These are phyloP conservation scores for Coreoperca whiteheadi DNA, from an alignment of 2,113 vertebrate species.

Conservation along the genomic window DNA sequence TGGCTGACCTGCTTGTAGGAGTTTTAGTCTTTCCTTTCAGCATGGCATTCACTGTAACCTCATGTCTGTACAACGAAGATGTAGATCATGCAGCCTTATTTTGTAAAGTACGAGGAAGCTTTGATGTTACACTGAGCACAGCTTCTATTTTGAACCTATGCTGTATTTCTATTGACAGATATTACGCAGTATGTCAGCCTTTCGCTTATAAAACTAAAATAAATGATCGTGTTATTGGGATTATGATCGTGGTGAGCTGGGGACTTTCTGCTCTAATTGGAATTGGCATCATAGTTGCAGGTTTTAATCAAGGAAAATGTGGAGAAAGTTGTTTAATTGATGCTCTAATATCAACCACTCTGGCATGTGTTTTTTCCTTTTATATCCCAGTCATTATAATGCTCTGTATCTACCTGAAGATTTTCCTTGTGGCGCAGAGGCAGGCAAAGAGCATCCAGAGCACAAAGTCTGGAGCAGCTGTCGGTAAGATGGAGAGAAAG, in stretches of 20 bases:
- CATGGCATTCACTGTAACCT: constrained; percentile 35
- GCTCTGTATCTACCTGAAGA: constrained; percentile 33
- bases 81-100: constrained; percentile 32
- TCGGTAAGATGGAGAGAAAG: constrained; percentile 33
- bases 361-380: too few relatives aligned
- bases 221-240: not conserved
- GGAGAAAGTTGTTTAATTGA: constrained; percentile 11
- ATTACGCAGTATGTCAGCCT: constrained; percentile 57
- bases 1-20: constrained; percentile 35
- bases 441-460: constrained; percentile 32
- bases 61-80: constrained; percentile 58
- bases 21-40: constrained; percentile 6
- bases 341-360: not conserved
- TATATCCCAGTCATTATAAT: too few relatives aligned
- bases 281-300: constrained; percentile 70
- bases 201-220: too few relatives aligned
- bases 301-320: constrained; percentile 36
- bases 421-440: constrained; percentile 49
- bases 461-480: not conserved
- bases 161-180: constrained; percentile 70
- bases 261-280: constrained; percentile 83
- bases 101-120: constrained; percentile 56
- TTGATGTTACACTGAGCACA: constrained; percentile 52
- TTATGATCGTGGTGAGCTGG: constrained; percentile 87
- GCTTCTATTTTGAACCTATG: constrained; percentile 63